Conservation (phyloP, 2,888 invertebrate species). For the Ypsolopha sequella region DNA sequence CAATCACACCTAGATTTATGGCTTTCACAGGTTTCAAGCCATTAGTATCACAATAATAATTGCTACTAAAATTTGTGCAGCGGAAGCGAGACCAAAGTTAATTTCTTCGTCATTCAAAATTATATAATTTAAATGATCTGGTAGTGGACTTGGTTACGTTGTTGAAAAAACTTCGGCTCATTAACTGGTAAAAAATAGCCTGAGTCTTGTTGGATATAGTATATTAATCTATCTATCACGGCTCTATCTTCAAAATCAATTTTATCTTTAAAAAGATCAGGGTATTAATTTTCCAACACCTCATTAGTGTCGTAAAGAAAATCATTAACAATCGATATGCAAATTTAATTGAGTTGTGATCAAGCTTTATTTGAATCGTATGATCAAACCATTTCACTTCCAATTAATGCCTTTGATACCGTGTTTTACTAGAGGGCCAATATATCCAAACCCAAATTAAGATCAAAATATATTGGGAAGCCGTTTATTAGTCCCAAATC, state of each 20-base stretch:
- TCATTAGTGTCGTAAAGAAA: conserved; percentile 51
- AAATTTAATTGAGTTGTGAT: conserved; percentile 47
- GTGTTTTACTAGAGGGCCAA: conserved; percentile 24
- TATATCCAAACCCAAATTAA: conserved; percentile 25
- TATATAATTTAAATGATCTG: no score
- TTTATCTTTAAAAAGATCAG: conserved; percentile 46
- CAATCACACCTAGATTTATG: conserved; percentile 45
- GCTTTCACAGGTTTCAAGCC: conserved; percentile 46
- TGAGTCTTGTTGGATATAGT: not conserved
- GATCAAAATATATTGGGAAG: not conserved
- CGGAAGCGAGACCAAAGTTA: not conserved
- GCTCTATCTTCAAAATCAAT: conserved; percentile 42
- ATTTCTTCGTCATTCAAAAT: not conserved
- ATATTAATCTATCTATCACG: conserved; percentile 18
- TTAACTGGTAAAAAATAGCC: conserved; percentile 17
- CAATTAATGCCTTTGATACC: conserved; percentile 47
- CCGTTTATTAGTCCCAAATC: no score
- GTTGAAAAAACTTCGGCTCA: conserved; percentile 12
- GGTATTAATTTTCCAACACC: conserved; percentile 61
- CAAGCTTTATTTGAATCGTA: conserved; percentile 43
- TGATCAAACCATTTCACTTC: conserved; percentile 19
- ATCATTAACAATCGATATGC: conserved; percentile 56
- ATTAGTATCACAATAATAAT: conserved; percentile 43
- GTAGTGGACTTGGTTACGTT: no score
- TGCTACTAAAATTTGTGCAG: conserved; percentile 11